Evolutionary conservation across 2,113 vertebrate genomes (phyloP).

Genomic region (Lichenostomus cassidix): DNA sequence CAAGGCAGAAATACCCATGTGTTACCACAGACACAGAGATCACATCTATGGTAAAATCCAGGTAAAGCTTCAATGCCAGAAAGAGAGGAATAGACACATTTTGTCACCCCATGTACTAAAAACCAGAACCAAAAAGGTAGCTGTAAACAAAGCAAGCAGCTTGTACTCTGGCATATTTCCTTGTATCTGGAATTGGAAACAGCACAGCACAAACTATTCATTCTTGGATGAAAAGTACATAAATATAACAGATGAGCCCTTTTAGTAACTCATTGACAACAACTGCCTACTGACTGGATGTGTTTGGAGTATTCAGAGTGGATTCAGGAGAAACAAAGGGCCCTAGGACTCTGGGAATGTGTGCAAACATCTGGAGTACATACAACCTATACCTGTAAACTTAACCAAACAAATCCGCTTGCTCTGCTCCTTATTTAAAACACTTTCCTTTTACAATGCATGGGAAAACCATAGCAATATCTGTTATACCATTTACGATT

Average conservation of each 20-base stretch:
- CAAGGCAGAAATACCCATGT: background rate
- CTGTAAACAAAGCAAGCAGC: slow-evolving; percentile 35
- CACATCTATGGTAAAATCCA: background rate
- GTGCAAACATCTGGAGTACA: slow-evolving; percentile 74
- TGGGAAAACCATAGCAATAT: slow-evolving; percentile 57
- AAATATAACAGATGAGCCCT: slow-evolving; percentile 44
- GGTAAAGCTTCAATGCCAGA: background rate
- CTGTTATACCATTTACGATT: slow-evolving; percentile 67
- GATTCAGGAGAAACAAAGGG: slow-evolving; percentile 39
- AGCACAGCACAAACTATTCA: background rate
- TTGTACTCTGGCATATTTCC: slow-evolving; percentile 6
- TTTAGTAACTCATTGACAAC: slow-evolving; percentile 37
- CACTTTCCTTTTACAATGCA: slow-evolving; percentile 73
- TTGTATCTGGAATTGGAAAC: background rate
- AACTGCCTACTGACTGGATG: background rate
- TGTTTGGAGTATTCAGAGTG: slow-evolving; percentile 15
- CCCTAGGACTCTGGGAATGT: background rate
- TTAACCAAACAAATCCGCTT: slow-evolving; percentile 72
- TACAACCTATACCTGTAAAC: slow-evolving; percentile 65
- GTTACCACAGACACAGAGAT: background rate
- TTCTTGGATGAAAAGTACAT: slow-evolving; percentile 29
- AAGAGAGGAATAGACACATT: background rate
- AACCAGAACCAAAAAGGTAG: slow-evolving; percentile 30
- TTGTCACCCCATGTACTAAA: background rate
- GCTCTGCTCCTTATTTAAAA: slow-evolving; percentile 72